These are phyloP conservation scores for Gopherus flavomarginatus DNA, from an alignment of 2,113 vertebrate genomes.

Conservation along the genomic window DNA sequence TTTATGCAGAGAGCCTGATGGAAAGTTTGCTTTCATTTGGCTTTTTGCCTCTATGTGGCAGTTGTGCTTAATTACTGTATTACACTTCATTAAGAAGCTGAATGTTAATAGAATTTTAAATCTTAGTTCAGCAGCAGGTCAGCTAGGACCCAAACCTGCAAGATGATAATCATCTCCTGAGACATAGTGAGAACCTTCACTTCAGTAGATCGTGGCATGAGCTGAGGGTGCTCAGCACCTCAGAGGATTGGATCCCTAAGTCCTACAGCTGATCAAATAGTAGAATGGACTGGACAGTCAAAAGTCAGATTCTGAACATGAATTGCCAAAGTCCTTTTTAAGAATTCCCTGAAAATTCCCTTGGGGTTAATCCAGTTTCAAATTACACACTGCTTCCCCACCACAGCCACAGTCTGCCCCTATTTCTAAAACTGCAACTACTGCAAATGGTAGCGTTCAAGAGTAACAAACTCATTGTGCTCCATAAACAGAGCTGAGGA, in stretches of 20 bases:
- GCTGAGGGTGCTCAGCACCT: background rate
- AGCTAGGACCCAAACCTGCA: constrained; percentile 18
- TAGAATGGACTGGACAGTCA: background rate
- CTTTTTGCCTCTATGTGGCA: background rate
- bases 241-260: background rate
- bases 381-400: background rate
- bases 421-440: background rate
- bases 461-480: background rate
- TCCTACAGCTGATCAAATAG: background rate
- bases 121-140: constrained; percentile 26
- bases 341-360: background rate
- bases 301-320: background rate
- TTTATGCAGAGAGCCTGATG: background rate
- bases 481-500: background rate
- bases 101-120: constrained; percentile 57
- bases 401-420: background rate
- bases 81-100: constrained; percentile 67
- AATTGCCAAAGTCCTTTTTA: background rate
- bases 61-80: constrained; percentile 43
- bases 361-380: background rate
- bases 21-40: background rate
- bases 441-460: background rate
- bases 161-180: background rate
- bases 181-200: background rate
- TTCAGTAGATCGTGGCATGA: background rate